Evolutionary conservation across 2,888 invertebrate genomes (phyloP).

Genomic region (Gymnoscelis rufifasciata): DNA sequence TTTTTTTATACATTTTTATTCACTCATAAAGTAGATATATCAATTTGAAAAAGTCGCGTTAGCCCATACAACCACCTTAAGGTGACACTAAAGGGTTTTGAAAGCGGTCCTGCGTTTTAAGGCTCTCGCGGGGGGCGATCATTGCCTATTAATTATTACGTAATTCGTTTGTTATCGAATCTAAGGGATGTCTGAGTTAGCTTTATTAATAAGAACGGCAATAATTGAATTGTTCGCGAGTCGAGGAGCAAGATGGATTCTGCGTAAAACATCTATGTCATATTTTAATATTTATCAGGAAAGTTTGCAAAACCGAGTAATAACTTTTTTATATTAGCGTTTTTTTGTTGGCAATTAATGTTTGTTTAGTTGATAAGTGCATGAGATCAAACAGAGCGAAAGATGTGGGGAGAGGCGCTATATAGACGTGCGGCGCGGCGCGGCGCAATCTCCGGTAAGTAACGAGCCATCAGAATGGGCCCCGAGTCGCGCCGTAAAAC

Average conservation of each 20-base stretch:
- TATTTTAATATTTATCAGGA: no score
- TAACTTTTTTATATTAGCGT: no score
- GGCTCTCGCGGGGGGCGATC: neutral
- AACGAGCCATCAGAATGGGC: conserved; percentile 9
- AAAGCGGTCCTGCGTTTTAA: neutral
- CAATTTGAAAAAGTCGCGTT: no score
- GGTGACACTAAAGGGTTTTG: conserved; percentile 10
- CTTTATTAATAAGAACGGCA: conserved; percentile 2
- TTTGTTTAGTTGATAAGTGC: no score
- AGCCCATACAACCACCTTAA: no score
- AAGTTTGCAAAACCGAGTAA: no score
- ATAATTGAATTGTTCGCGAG: conserved; percentile 7
- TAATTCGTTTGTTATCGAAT: conserved; percentile 3
- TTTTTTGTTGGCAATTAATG: no score
- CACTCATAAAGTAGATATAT: no score
- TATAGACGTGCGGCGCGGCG: neutral
- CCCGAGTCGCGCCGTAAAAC: conserved; percentile 12
- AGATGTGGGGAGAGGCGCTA: no score
- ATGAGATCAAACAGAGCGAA: no score
- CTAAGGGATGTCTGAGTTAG: conserved; percentile 1
- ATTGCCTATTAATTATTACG: conserved; percentile 2
- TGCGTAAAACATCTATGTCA: no score
- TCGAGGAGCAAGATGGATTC: neutral
- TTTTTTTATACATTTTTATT: no score
- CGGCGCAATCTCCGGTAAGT: conserved; percentile 6